Evolutionary conservation across 2,113 vertebrate genomes (phyloP).

Genomic region (Malurus alboscapulatus): DNA sequence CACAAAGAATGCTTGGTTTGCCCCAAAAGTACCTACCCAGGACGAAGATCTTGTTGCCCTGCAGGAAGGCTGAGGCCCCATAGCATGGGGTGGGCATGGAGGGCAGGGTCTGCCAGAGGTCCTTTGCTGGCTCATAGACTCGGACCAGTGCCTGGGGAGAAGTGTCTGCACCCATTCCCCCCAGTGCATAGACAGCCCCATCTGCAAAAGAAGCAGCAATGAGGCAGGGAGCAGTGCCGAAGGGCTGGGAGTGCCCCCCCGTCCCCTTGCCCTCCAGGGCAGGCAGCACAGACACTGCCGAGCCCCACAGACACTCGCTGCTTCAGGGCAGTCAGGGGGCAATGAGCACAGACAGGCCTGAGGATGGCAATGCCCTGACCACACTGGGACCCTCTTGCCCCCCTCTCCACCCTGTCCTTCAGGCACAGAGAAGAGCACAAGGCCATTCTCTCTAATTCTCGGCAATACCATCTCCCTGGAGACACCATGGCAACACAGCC

Average conservation of each 20-base stretch:
- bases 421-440: constrained; percentile 41
- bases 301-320: fast-evolving
- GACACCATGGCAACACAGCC: constrained; percentile 88
- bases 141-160: constrained; percentile 90
- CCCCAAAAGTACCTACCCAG: constrained; percentile 73
- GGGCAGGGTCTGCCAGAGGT: constrained; percentile 87
- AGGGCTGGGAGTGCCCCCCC: background rate
- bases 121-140: constrained; percentile 86
- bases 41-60: constrained; percentile 90
- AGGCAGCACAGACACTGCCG: fast-evolving
- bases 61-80: constrained; percentile 86
- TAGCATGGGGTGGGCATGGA: constrained; percentile 97
- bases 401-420: background rate
- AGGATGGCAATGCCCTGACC: background rate
- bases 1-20: fast-evolving
- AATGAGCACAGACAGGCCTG: background rate
- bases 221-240: fast-evolving
- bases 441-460: constrained; percentile 80
- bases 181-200: constrained; percentile 87
- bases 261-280: background rate
- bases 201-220: constrained; percentile 74
- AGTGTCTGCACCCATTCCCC: constrained; percentile 93
- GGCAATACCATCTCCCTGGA: constrained; percentile 83
- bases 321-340: background rate
- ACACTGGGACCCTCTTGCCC: background rate